These are phyloP conservation scores for Carollia perspicillata DNA, from an alignment of 2,113 vertebrate species.

Conservation along the genomic window DNA sequence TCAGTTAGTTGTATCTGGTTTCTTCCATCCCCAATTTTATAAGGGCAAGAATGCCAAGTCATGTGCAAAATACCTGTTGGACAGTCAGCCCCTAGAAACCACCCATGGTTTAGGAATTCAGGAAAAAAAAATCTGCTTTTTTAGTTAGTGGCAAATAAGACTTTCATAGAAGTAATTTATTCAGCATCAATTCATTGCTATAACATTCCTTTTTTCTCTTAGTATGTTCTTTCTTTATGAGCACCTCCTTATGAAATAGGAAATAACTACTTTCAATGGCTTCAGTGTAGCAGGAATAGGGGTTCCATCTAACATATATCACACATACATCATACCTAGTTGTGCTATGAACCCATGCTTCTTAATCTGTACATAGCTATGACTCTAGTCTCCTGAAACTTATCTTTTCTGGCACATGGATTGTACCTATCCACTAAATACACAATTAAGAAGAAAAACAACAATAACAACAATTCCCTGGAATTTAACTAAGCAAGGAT, in stretches of 20 bases:
- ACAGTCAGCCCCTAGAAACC: not conserved
- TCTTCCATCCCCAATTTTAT: not conserved
- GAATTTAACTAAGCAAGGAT: not conserved
- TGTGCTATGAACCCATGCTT: not conserved
- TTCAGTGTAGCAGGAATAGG: not conserved
- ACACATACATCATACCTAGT: not conserved
- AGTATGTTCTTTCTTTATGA: not conserved
- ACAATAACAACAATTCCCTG: not conserved
- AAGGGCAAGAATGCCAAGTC: not conserved
- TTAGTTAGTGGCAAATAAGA: not conserved
- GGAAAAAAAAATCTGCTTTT: not conserved
- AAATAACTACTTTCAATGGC: not conserved
- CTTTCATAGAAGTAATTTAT: conserved; percentile 1
- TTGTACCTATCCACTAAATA: not conserved
- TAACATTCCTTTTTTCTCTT: not conserved
- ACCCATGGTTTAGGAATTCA: not conserved
- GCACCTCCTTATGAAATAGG: not conserved
- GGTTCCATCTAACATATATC: not conserved
- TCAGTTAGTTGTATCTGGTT: not conserved
- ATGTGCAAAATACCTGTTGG: not conserved
- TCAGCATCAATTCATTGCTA: not conserved
- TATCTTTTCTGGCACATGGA: not conserved
- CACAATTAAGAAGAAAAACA: not conserved
- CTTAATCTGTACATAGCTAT: not conserved
- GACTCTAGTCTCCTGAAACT: not conserved